Conservation (phyloP, 2,888 invertebrate genomes). For the Dioctria linearis region DNA sequence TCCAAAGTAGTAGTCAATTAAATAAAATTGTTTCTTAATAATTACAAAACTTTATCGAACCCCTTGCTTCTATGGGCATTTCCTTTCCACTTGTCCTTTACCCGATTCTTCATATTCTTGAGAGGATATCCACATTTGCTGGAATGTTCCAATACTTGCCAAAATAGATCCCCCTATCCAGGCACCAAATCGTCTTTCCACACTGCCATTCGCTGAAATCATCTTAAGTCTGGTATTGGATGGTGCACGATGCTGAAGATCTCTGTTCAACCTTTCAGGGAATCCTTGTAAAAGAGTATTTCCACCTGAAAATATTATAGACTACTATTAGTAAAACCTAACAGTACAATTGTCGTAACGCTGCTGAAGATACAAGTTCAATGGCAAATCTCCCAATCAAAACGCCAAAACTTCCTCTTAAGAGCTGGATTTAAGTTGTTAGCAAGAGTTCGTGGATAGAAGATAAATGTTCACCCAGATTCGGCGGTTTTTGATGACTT, state of each 20-base stretch:
- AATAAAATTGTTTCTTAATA: not conserved
- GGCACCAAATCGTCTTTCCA: conserved; percentile 94
- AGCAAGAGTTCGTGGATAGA: no score
- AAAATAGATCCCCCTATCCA: conserved; percentile 99
- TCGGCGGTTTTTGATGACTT: no score
- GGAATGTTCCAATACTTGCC: conserved; percentile 98
- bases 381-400: no score
- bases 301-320: conserved; percentile 72
- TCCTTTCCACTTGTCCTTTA: conserved; percentile 96
- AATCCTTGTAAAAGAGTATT: conserved; percentile 95
- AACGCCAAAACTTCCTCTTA: no score
- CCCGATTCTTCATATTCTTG: conserved; percentile 99
- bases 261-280: conserved; percentile 91
- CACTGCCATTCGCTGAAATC: conserved; percentile 91
- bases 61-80: conserved; percentile 80
- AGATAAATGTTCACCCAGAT: no score
- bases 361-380: no score
- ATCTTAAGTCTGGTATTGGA: conserved; percentile 95
- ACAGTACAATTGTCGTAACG: no score
- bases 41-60: not conserved
- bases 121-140: conserved; percentile 99
- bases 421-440: no score
- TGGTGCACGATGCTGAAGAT: conserved; percentile 89
- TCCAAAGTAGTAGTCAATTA: not conserved
- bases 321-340: no score